These are phyloP conservation scores for Steatocranus sp. DNA, from an alignment of 2,797 vertebrate species.

Conservation along the genomic window DNA sequence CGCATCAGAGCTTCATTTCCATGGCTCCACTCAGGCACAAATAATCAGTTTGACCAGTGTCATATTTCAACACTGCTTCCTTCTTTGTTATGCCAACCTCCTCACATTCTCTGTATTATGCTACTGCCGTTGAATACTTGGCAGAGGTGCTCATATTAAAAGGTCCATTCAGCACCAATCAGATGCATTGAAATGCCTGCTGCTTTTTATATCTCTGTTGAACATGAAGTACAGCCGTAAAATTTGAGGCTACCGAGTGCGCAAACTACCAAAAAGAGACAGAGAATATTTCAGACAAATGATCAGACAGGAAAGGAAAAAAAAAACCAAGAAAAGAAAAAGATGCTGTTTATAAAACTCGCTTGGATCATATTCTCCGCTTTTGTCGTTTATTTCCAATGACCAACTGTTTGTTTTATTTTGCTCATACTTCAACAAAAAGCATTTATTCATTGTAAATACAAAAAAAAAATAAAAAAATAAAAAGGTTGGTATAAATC, in stretches of 20 bases:
- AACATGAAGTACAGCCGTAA: not conserved
- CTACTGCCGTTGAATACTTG: not conserved
- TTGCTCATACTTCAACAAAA: not conserved
- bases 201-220: not conserved
- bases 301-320: not conserved
- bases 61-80: not conserved
- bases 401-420: not conserved
- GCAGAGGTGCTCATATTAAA: not conserved
- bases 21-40: conserved; percentile 21
- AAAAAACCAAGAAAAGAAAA: not conserved
- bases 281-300: not conserved
- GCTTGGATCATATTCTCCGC: not conserved
- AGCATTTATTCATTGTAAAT: not conserved
- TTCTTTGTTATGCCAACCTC: conserved; percentile 7
- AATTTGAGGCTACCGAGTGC: not conserved
- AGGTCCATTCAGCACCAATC: not conserved
- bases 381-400: not conserved
- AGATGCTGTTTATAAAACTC: not conserved
- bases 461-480: not conserved
- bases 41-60: conserved; percentile 32
- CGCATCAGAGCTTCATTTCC: conserved; percentile 13
- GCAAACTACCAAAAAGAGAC: not conserved
- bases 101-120: not conserved
- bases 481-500: not conserved
- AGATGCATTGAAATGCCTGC: not conserved